Conservation (phyloP, 2,888 invertebrate species). For the Aspidiotus rigidus region DNA sequence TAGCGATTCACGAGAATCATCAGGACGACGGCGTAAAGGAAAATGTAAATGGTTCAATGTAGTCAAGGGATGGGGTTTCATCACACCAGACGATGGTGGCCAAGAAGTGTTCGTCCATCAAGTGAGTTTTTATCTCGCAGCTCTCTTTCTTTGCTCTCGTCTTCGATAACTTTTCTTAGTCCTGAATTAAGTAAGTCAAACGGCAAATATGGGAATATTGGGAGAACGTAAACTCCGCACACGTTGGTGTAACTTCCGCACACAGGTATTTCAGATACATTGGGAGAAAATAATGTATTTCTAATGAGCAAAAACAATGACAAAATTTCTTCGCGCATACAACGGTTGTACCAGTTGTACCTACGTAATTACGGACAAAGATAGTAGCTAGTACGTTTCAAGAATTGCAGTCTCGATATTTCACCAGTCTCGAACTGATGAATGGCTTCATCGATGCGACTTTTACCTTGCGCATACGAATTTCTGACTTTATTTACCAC, state of each 20-base stretch:
- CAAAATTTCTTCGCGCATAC: background rate
- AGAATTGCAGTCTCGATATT: too few species aligned
- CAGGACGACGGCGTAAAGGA: conserved; percentile 47
- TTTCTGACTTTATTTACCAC: too few species aligned
- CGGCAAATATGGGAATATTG: too few species aligned
- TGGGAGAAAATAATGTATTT: background rate
- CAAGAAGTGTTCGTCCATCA: conserved; percentile 92
- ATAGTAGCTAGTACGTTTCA: too few species aligned
- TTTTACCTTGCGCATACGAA: too few species aligned
- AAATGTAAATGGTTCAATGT: conserved; percentile 95
- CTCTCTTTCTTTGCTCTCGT: too few species aligned
- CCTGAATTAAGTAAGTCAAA: too few species aligned
- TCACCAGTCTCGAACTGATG: too few species aligned
- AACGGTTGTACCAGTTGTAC: conserved; percentile 2
- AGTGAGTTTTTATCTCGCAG: conserved; percentile 48
- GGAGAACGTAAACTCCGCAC: conserved; percentile 3
- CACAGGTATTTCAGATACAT: background rate
- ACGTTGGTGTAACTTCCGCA: background rate
- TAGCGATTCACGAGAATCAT: background rate
- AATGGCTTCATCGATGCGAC: too few species aligned
- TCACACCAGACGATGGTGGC: conserved; percentile 79
- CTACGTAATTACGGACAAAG: too few species aligned
- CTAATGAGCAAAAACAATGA: background rate
- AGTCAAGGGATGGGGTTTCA: conserved; percentile 90
- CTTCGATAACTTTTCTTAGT: too few species aligned